Evolutionary conservation across 2,113 vertebrate genomes (phyloP).

Genomic region (Eleginops maclovinus): DNA sequence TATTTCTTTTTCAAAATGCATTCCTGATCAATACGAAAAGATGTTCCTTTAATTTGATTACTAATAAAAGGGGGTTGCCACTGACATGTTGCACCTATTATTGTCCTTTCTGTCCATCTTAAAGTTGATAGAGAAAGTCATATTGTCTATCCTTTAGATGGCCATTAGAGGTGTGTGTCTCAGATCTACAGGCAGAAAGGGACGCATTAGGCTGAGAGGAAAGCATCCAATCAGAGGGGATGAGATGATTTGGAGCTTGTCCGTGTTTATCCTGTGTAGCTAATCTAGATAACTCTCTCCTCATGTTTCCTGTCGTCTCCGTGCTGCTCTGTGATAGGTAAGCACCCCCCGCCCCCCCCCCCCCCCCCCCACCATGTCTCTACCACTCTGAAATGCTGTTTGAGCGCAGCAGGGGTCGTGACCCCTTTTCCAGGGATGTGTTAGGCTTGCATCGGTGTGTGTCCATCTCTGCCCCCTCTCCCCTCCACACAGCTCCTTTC

Average conservation of each 20-base stretch:
- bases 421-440: conserved; percentile 78
- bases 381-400: conserved; percentile 66
- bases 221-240: conserved; percentile 34
- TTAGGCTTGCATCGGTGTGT: conserved; percentile 70
- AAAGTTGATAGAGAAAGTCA: too few relatives aligned
- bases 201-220: conserved; percentile 19
- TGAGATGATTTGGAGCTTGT: conserved; percentile 31
- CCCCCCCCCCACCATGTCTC: conserved; percentile 56
- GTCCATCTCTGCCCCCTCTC: conserved; percentile 48
- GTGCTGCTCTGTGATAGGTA: conserved; percentile 55
- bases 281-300: conserved; percentile 42
- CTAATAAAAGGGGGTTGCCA: too few relatives aligned
- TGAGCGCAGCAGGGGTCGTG: conserved; percentile 73
- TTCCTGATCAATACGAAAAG: too few relatives aligned
- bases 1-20: too few relatives aligned
- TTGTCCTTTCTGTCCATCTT: too few relatives aligned
- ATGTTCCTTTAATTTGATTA: too few relatives aligned
- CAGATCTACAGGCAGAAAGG: not conserved
- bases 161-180: conserved; percentile 2
- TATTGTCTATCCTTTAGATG: too few relatives aligned
- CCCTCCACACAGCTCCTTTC: conserved; percentile 53
- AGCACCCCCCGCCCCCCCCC: conserved; percentile 50
- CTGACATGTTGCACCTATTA: too few relatives aligned
- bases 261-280: conserved; percentile 6
- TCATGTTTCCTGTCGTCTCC: conserved; percentile 20